Percentiles rank a stretch among this genome's conserved stretches.
phyloP scores from a whole-genome alignment of 1,140 invertebrate species.

The Maniola jurtina region DNA sequence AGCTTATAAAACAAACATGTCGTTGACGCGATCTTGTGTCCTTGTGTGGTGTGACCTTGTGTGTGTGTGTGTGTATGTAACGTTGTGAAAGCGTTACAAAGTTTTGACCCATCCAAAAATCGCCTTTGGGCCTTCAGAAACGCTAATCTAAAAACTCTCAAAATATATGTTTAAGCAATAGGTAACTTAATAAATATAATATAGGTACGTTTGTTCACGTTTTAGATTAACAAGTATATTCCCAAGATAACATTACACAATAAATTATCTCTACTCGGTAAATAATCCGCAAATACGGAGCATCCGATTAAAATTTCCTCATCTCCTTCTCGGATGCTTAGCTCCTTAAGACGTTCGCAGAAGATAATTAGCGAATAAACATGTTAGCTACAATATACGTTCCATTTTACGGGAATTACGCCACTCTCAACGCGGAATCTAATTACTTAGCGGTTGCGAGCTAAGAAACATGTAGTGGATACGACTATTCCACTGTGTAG shows the following conservation, averaged over 20 bases:
- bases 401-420: constrained; percentile 70
- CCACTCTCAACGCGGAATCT: constrained; percentile 63
- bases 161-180: too few relatives aligned
- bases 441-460: constrained; percentile 50
- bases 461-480: constrained; percentile 26
- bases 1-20: too few relatives aligned
- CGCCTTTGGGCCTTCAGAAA: too few relatives aligned
- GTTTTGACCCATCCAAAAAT: too few relatives aligned
- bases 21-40: too few relatives aligned
- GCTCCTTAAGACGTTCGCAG: constrained; percentile 27
- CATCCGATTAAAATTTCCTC: constrained; percentile 34
- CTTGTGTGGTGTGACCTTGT: too few relatives aligned
- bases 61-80: too few relatives aligned
- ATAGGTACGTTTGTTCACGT: too few relatives aligned
- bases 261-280: constrained; percentile 10
- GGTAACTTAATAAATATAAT: not conserved
- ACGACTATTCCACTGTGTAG: constrained; percentile 20
- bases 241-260: constrained; percentile 6
- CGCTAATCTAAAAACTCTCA: too few relatives aligned
- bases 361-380: constrained; percentile 52
- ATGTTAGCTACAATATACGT: constrained; percentile 46
- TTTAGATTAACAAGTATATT: not conserved
- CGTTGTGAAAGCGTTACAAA: too few relatives aligned
- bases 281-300: constrained; percentile 26
- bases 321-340: constrained; percentile 12